Base-by-base conservation (phyloP, 2,113 vertebrate species). In the Xiphophorus couchianus region DNA sequence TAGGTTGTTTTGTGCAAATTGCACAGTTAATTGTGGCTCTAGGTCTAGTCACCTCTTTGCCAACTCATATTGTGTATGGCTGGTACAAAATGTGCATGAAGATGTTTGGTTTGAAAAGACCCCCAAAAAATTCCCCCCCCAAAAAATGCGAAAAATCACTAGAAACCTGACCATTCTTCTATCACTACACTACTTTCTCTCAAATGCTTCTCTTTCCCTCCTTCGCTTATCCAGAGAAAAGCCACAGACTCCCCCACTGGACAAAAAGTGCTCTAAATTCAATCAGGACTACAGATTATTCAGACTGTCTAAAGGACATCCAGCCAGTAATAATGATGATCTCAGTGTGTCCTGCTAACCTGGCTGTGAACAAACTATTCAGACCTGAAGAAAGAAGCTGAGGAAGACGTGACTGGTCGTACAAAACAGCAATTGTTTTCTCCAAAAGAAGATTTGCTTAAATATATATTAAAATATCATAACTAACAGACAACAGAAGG, bases 171-270 rank as follows among this genome's bases (percentile, higher is more conserved):
- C 8, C 8, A 54, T 62, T 39, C 73, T 81, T 87, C 73, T 80
- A 80, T 86, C 82, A 86, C 44, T 68, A 66, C 64, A 30, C 30
- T 66, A 39, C 66, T 76, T 70, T 84, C 80, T 82, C 88, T 81
- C 73, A 83, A 70, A 86, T 74, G 73, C 74, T 60, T 19, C 51
- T 58, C 22, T 58, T 8, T 62, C 75, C 71, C 74, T 80, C 62
- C 69, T 71, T 37, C 0, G 25, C 6, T 54, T 13, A 54, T 73
- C 61, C 70, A 58, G 62, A 64, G 77, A 85, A 48, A 48, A 17
- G 44, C 44, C 44, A 48, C 44, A 17, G 44, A 48, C 44, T 48
- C 17, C 44, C 1, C 44, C 44, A 48, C 17, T 17, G 44, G 44
- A 48, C 44, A 48, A 48, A 19, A 48, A 80, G 71, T 75, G 64